Evolutionary conservation across 2,888 invertebrate species (phyloP), one percentile per base, ranked within the genome.

Genomic region (Torymus tubicola): DNA sequence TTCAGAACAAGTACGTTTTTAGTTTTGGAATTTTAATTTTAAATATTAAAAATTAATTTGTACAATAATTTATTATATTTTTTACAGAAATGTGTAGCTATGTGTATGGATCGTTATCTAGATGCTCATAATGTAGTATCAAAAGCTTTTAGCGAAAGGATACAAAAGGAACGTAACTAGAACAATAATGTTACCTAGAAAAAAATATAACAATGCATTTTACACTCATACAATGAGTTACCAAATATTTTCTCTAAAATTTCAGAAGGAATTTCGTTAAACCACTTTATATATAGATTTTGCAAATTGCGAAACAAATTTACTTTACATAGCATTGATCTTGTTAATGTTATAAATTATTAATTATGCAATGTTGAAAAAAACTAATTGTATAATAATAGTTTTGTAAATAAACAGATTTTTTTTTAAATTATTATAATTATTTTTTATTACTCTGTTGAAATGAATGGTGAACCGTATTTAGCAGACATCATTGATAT

Each of bases 71-170:
- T 31, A 31, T 31, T 31, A 5, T 31, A 61, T 63, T 82, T 78
- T 82, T 93, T 93, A 70, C 95, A 98, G 95, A 98, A 97, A 94
- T 99, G 98, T 90, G 94, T 99, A 85, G 96, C 97, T 0, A 98
- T 98, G 96, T 99, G 99, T 91, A 98, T 98, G 98, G 99, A 99
- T 91, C 93, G 99, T 88, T 99, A 97, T 92, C 97, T 98, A 96
- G 99, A 99, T 88, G 94, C 98, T 2, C 98, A 97, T 96, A 97
- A 98, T 91, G 92, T 98, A 75, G 97, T 99, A 13, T 97, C 97
- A 13, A 95, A 95, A 91, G 95, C 98, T 0, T 98, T 98, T 90
- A 95, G 96, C 82, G 94, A 93, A 90, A 94, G 98, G 88, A 93
- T 99, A 86, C 96, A 97, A 89, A 93, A 94, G 85, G 98, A 98